phyloP scores from a whole-genome alignment of 2,113 vertebrate genomes.

The Serinus canaria region DNA sequence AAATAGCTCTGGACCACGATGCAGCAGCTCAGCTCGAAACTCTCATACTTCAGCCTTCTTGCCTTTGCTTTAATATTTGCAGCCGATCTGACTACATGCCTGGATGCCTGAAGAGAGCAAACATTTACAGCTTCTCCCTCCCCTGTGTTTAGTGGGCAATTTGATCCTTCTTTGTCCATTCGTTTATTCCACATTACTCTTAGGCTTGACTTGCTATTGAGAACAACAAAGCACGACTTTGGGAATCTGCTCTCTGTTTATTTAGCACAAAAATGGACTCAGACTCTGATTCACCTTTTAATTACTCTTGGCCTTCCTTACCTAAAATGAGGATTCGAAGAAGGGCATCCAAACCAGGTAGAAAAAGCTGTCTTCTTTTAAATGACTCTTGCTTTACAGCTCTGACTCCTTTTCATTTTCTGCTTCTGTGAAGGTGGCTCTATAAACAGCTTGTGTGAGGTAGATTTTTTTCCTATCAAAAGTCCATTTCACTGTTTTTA shows the following conservation, averaged over 20 bases:
- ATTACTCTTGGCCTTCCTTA: constrained; percentile 98
- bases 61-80: constrained; percentile 76
- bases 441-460: not conserved
- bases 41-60: constrained; percentile 46
- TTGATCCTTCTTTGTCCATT: constrained; percentile 73
- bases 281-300: constrained; percentile 97
- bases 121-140: constrained; percentile 76
- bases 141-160: constrained; percentile 69
- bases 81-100: constrained; percentile 74
- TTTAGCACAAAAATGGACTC: constrained; percentile 87
- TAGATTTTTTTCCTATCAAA: not conserved
- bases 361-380: constrained; percentile 33
- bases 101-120: constrained; percentile 76
- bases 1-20: constrained; percentile 74
- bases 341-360: constrained; percentile 89
- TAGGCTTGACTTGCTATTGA: constrained; percentile 63
- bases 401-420: constrained; percentile 15
- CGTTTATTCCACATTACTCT: constrained; percentile 73
- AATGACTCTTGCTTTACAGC: not conserved
- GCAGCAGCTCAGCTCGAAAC: constrained; percentile 52
- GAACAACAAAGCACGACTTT: constrained; percentile 39
- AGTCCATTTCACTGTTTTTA: not conserved
- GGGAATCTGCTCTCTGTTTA: constrained; percentile 12
- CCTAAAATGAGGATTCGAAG: constrained; percentile 94
- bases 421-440: not conserved